Conservation (phyloP, 2,888 invertebrate species). For the Gibbula magus region DNA sequence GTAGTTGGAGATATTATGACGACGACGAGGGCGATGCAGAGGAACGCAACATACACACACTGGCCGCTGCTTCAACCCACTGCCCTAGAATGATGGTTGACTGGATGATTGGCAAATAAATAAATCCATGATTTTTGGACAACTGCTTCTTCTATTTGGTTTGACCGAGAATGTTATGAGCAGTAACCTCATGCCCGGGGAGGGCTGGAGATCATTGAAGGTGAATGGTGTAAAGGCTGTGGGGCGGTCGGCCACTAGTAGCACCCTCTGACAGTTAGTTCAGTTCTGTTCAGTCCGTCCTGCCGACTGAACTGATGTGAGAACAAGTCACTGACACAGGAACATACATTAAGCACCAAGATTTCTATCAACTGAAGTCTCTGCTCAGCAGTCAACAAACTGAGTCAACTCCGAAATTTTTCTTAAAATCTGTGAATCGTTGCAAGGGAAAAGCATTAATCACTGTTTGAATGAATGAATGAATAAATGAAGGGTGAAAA, state of each 20-base stretch:
- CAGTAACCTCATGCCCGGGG: constrained; percentile 8
- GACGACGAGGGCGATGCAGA: neutral
- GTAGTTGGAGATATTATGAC: neutral
- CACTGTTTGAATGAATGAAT: too few species aligned
- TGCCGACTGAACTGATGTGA: neutral
- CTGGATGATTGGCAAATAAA: neutral
- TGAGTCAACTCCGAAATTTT: neutral
- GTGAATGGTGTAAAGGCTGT: constrained; percentile 11
- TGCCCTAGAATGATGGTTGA: constrained; percentile 12
- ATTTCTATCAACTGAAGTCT: constrained; percentile 1
- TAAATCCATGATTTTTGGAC: constrained; percentile 15
- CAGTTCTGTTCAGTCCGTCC: too few species aligned
- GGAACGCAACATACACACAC: neutral
- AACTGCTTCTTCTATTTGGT: constrained; percentile 19
- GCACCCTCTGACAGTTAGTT: neutral
- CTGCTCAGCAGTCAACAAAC: constrained; percentile 2
- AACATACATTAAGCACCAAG: constrained; percentile 17
- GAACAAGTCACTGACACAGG: neutral
- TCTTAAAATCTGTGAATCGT: constrained; percentile 2
- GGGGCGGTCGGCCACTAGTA: neutral
- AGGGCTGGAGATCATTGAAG: neutral
- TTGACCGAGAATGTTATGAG: constrained; percentile 20
- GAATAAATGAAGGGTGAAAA: neutral
- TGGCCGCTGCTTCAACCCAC: constrained; percentile 9
- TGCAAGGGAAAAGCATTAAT: neutral